Base-by-base conservation (phyloP, 2,113 vertebrate species). In the Mustela lutreola region DNA sequence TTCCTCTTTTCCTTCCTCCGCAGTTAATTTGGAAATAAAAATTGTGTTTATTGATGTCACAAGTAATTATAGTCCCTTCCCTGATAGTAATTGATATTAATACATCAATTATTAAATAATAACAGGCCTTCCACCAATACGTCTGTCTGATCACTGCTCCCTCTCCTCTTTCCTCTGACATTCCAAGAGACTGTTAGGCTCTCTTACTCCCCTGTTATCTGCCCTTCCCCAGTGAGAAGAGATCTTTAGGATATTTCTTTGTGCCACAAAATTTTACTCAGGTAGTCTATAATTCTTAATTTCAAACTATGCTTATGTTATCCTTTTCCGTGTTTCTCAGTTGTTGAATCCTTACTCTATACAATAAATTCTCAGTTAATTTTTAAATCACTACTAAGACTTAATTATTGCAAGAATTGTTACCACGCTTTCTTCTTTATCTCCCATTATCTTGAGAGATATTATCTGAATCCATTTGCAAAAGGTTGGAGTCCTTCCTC, bases 291-390 rank as follows among this genome's bases (percentile, higher is more conserved):
- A 53, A 36, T 31, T 91, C 90, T 97, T 88, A 65, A 88, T 45
- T 84, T 91, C 53, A 36, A 63, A 15, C 9, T 86, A 78, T 75
- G 48, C 50, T 86, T 82, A 24, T 19, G 15, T 60, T 85, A 45
- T 53, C 14, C 28, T 4, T 73, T 92, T 79, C 11, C 10, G 9
- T 19, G 36, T 48, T 84, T 84, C 65, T 90, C 33, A 63, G 31
- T 53, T 71, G 11, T 65, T 58, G 76, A 42, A 93, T n/a, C 39
- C 22, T 94, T 36, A 78, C 22, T 94, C 84, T 50, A 85, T 6
- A 67, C 70, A 91, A 58, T 56, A 96, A 95, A 39, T 63, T 58
- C 16, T 70, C 39, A 39, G 22, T 82, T 91, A 16, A 89, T 93
- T 93, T 94, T 93, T 90, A 81, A 65, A 65, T 58, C 73, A 89